These are phyloP conservation scores for Alloscopus bannaensis DNA, from an alignment of 2,888 invertebrate species.

Conservation along the genomic window DNA sequence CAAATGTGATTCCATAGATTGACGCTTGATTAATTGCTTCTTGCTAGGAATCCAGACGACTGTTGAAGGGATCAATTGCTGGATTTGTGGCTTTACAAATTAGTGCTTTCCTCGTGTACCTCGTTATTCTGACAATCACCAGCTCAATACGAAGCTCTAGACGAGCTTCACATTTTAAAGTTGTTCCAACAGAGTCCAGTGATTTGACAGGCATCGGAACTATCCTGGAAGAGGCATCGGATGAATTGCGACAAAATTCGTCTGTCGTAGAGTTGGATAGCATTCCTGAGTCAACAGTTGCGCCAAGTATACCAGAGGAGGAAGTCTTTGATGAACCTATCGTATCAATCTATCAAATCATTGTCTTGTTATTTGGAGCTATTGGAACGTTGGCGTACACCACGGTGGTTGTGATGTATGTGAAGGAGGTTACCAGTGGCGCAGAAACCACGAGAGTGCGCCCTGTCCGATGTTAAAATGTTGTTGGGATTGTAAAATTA, in stretches of 20 bases:
- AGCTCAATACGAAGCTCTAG: slow-evolving; percentile 15
- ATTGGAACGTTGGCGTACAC: slow-evolving; percentile 40
- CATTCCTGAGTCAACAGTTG: neutral
- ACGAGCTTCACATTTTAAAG: neutral
- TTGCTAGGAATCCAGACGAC: slow-evolving; percentile 37
- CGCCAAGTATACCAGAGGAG: neutral
- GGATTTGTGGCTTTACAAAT: slow-evolving; percentile 54
- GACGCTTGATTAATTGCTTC: neutral
- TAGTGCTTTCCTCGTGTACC: slow-evolving; percentile 50
- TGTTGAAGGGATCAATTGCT: slow-evolving; percentile 44
- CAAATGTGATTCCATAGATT: neutral
- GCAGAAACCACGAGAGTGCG: slow-evolving; percentile 1
- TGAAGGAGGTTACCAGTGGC: slow-evolving; percentile 17
- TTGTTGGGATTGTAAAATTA: neutral
- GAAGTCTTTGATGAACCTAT: slow-evolving; percentile 29
- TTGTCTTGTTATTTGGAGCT: slow-evolving; percentile 29
- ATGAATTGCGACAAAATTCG: slow-evolving; percentile 4
- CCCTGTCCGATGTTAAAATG: slow-evolving; percentile 5
- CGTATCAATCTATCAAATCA: slow-evolving; percentile 42
- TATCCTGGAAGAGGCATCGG: slow-evolving; percentile 22
- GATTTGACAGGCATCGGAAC: slow-evolving; percentile 16
- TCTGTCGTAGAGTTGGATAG: too few species aligned
- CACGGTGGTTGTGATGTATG: slow-evolving; percentile 33
- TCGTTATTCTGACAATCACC: slow-evolving; percentile 29
- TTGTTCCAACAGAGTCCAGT: neutral